Percentiles rank a stretch among this genome's conserved stretches.
These are phyloP conservation scores for Prunella strophiata DNA, from an alignment of 2,797 vertebrate genomes.

Conservation along the genomic window DNA sequence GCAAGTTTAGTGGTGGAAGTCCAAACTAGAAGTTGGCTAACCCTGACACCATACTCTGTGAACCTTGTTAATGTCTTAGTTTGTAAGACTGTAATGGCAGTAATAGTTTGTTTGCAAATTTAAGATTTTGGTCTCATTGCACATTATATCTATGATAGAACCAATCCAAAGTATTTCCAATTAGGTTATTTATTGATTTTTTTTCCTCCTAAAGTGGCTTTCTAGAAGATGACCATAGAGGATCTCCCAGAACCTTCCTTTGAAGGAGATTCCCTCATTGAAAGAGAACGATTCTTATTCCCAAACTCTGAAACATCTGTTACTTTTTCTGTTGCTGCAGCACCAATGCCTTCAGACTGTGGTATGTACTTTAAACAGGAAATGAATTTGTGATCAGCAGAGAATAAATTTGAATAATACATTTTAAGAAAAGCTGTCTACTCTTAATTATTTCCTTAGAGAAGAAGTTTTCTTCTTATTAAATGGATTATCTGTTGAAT, in stretches of 20 bases:
- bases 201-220: constrained; percentile 46
- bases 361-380: constrained; percentile 77
- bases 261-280: constrained; percentile 80
- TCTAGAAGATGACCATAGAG: constrained; percentile 95
- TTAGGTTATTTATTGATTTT: background rate
- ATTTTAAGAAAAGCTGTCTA: background rate
- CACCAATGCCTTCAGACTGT: constrained; percentile 94
- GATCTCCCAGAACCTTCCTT: constrained; percentile 83
- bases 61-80: background rate
- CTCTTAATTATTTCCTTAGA: background rate
- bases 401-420: background rate
- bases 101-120: background rate
- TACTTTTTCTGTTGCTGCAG: constrained; percentile 92
- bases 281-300: constrained; percentile 75
- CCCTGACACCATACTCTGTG: background rate
- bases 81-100: background rate
- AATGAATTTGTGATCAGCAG: background rate
- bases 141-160: background rate
- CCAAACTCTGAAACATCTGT: constrained; percentile 78
- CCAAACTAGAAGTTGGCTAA: background rate
- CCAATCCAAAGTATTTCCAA: background rate
- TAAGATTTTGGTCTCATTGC: background rate
- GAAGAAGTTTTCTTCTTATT: background rate
- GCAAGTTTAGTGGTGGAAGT: background rate
- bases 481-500: background rate